Evolutionary conservation across 1,140 invertebrate genomes (phyloP).

Genomic region (Papilio polyxenes): DNA sequence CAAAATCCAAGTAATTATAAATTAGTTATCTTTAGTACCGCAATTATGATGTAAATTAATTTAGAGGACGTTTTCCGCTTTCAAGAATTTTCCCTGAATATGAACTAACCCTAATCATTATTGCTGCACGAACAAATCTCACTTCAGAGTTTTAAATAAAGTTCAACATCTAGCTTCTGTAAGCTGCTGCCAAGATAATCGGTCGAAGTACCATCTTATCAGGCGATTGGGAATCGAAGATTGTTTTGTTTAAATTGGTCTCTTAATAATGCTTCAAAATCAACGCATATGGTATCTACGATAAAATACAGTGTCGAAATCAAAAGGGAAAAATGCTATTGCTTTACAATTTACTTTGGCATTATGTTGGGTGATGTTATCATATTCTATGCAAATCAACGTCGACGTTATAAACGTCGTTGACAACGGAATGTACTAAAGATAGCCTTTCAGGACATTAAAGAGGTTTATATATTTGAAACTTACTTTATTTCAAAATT

Average conservation of each 20-base stretch:
- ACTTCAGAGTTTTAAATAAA: too few species aligned
- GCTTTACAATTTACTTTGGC: not conserved
- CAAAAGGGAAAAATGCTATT: not conserved
- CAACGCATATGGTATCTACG: not conserved
- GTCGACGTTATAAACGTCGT: too few species aligned
- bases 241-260: not conserved
- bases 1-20: not conserved
- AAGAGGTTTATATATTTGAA: not conserved
- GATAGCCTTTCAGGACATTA: not conserved
- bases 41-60: not conserved
- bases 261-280: not conserved
- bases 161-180: not conserved
- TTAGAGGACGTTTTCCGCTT: constrained; percentile 13
- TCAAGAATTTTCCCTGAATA: not conserved
- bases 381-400: not conserved
- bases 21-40: too few species aligned
- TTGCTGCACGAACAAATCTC: too few species aligned
- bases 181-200: not conserved
- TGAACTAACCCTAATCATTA: too few species aligned
- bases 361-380: not conserved
- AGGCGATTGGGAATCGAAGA: not conserved
- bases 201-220: not conserved
- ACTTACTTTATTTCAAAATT: not conserved
- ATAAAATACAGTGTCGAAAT: not conserved
- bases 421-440: too few species aligned